phyloP scores from a whole-genome alignment of 2,888 invertebrate genomes.

The Andrena bicolor region DNA sequence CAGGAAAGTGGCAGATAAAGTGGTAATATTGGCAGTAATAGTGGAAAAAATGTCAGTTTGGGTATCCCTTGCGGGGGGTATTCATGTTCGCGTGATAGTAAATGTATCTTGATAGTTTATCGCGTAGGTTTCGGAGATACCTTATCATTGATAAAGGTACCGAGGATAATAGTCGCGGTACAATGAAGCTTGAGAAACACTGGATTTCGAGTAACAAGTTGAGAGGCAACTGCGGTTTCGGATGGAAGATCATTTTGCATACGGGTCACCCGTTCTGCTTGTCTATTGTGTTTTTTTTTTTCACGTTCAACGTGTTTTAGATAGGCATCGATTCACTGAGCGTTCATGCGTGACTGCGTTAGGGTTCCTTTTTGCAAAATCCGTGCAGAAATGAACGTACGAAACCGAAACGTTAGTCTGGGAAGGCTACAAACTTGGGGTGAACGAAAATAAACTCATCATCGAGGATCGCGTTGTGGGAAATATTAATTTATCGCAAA shows the following conservation, averaged over 20 bases:
- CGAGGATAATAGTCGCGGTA: not conserved
- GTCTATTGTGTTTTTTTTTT: conserved; percentile 24
- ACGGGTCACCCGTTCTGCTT: conserved; percentile 23
- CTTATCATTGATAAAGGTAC: too few relatives aligned
- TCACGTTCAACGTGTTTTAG: conserved; percentile 25
- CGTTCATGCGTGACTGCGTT: conserved; percentile 28
- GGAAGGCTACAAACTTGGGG: not conserved
- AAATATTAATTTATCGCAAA: not conserved
- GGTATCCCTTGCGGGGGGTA: too few relatives aligned
- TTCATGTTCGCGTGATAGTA: too few relatives aligned
- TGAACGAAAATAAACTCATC: not conserved
- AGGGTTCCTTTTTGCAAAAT: conserved; percentile 32
- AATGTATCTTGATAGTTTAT: too few relatives aligned
- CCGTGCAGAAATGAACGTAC: conserved; percentile 24
- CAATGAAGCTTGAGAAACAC: conserved; percentile 57
- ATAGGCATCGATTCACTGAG: conserved; percentile 31
- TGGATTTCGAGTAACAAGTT: conserved; percentile 50
- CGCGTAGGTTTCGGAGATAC: too few relatives aligned
- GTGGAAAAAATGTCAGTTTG: too few relatives aligned
- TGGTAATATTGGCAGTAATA: too few relatives aligned
- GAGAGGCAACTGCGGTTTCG: conserved; percentile 33
- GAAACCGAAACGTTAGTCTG: not conserved
- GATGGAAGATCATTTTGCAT: conserved; percentile 55
- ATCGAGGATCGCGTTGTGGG: not conserved
- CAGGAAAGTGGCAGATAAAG: too few relatives aligned